Evolutionary conservation across 30 jellyfish, hydroid and myxozoan species (phyloP), one percentile per base, ranked within the genome.

Genomic region (Sanderia malayensis): DNA sequence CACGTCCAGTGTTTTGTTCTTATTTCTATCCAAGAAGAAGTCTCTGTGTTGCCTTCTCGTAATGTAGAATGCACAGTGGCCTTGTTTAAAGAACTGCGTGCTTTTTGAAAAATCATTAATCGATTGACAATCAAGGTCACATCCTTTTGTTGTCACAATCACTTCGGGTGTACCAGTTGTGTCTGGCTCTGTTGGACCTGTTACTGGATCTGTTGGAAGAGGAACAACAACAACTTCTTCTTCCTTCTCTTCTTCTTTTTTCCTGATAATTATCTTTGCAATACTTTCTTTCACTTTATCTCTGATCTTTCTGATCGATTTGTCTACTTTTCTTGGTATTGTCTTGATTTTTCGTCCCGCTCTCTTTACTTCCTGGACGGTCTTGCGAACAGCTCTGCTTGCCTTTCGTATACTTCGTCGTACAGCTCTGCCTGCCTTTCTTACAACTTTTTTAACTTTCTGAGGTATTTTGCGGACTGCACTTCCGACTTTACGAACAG

Each of bases 11-110:
- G 85, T 73, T 20, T 30, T 20, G 74, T 73, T 73, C 46, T 17
- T 1, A 26, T 73, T 73, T 22, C 85, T 6, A 47, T 73, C 85
- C 4, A 73, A 13, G 47, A 73, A 27, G 66, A 73, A 73, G 45
- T 73, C 85, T 6, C 66, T 23, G 44, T 73, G 85, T 10, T 58
- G 34, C 67, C 85, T 53, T 23, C 30, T 73, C 47, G 63, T 29
- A 17, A 21, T 53, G 85, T 73, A 73, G 33, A 73, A 73, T 26
- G 74, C 74, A 34, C 85, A 73, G 30, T 26, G 63, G 4, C 74
- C 55, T 30, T 33, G 61, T 74, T 73, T 73, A 66, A 73, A 73
- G 24, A 73, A 57, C 53, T 55, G 52, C 18, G 73, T 70, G n/a
- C 26, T 70, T 32, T 57, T 19, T 2, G 27, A 10, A 24, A 29